phyloP scores from a whole-genome alignment of 2,888 invertebrate genomes.

The Clusia tigrina region DNA sequence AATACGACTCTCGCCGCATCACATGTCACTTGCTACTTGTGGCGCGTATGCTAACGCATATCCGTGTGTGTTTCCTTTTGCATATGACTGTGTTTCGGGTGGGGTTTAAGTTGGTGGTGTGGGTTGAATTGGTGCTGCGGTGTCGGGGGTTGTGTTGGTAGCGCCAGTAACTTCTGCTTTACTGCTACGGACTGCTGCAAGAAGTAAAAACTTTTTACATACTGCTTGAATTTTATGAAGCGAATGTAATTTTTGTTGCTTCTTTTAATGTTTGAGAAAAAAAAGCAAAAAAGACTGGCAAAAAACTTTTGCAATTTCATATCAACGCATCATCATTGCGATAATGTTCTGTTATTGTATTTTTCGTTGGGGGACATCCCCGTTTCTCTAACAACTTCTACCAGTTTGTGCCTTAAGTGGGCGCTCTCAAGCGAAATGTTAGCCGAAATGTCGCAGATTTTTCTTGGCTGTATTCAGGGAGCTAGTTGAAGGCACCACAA shows the following conservation, averaged over 20 bases:
- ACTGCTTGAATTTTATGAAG: conserved; percentile 25
- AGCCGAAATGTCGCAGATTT: no score
- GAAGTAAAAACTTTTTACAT: conserved; percentile 1
- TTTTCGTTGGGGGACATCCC: not conserved
- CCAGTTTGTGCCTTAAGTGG: no score
- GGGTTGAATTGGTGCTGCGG: no score
- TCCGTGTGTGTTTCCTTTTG: not conserved
- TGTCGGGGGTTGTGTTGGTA: no score
- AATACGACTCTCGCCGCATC: not conserved
- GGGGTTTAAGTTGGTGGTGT: no score
- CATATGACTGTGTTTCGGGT: no score
- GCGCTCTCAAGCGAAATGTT: no score
- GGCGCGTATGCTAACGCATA: not conserved
- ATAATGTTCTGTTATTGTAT: conserved; percentile 44
- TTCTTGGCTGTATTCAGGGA: no score
- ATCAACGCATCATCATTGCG: conserved; percentile 58
- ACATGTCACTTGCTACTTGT: conserved; percentile 11
- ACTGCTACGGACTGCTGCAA: conserved; percentile 8
- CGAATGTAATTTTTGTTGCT: conserved; percentile 26
- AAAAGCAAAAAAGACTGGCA: conserved; percentile 19
- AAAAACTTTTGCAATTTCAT: conserved; percentile 54
- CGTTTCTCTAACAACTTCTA: no score
- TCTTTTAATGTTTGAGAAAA: conserved; percentile 23
- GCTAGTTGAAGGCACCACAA: no score
- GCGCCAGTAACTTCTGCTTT: conserved; percentile 21